Percentiles rank a stretch among this genome's conserved stretches.
phyloP scores from a whole-genome alignment of 2,113 vertebrate genomes.

The Gallinago paraguaiae region DNA sequence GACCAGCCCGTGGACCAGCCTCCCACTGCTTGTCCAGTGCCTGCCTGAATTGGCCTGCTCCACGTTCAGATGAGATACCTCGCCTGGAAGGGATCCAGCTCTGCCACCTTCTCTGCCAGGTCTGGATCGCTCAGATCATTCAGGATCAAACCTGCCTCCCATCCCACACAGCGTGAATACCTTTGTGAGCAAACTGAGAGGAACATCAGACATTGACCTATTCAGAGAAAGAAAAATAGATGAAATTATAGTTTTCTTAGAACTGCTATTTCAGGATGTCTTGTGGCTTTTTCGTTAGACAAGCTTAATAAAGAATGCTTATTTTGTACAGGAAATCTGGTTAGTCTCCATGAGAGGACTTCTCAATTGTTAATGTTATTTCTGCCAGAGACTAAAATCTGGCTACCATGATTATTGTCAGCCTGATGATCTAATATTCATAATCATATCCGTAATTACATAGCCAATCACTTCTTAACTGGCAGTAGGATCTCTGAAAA shows the following conservation, averaged over 20 bases:
- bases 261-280: constrained; percentile 15
- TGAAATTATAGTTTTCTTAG: not conserved
- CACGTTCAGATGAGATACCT: not conserved
- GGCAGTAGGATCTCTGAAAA: constrained; percentile 12
- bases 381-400: constrained; percentile 62
- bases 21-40: not conserved
- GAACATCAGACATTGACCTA: not conserved
- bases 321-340: constrained; percentile 40
- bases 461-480: constrained; percentile 39
- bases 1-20: not conserved
- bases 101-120: not conserved
- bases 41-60: fast-evolving
- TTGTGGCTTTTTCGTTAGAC: not conserved
- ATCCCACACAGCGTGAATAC: not conserved
- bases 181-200: not conserved
- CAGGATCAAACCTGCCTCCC: not conserved
- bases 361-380: constrained; percentile 63
- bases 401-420: constrained; percentile 19
- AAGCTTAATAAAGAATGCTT: constrained; percentile 3
- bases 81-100: not conserved
- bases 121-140: not conserved
- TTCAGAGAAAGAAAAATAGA: not conserved
- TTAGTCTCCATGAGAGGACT: constrained; percentile 33
- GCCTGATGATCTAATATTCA: constrained; percentile 59
- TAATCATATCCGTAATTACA: constrained; percentile 57